Evolutionary conservation across 2,888 invertebrate genomes (phyloP), one percentile per base, ranked within the genome.

Genomic region (Brachyptera risi): DNA sequence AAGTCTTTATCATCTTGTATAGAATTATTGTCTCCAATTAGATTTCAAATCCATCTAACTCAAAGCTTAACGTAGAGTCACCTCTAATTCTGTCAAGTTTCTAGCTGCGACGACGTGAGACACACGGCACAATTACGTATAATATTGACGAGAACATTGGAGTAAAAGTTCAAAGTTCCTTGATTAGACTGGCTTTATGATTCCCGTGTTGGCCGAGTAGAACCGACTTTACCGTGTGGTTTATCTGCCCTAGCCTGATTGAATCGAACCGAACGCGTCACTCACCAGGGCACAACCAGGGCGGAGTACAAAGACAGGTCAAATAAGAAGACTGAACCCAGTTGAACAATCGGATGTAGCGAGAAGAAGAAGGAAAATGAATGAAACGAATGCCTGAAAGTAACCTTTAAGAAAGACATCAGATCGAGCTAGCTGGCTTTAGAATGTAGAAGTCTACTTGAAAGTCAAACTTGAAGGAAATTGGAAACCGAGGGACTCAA

Each of bases 381-480:
- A 47, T 21, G 47, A 47, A 47, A 47, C 21, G 47, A 47, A 19
- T 24, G 47, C 21, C 24, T 47, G 21, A 24, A 13, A 17, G 44
- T 47, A 47, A 47, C 47, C 19, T 17, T 47, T 47, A 47, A 47
- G 47, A 24, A 47, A 47, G 47, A 47, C 47, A 47, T 47, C 47
- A 47, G 47, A 23, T 24, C 24, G 47, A 47, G 5, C 31, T 5
- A 31, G 31, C 31, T 31, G 31, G 31, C 31, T 31, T 31, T 31
- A 31, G 31, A 31, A 31, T 31, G 31, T 11, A 31, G 31, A 31
- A n/a, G 40, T 40, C 17, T 9, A 40, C 27, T 51, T 51, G 51
- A 51, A 47, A 51, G 51, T 27, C 31, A 51, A 51, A 27, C 51
- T 24, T 17, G 51, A 35, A 51, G 31, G 51, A 51, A 27, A 51